These are phyloP conservation scores for Leptinotarsa haldemani DNA, from an alignment of 2,888 invertebrate genomes.

Conservation along the genomic window DNA sequence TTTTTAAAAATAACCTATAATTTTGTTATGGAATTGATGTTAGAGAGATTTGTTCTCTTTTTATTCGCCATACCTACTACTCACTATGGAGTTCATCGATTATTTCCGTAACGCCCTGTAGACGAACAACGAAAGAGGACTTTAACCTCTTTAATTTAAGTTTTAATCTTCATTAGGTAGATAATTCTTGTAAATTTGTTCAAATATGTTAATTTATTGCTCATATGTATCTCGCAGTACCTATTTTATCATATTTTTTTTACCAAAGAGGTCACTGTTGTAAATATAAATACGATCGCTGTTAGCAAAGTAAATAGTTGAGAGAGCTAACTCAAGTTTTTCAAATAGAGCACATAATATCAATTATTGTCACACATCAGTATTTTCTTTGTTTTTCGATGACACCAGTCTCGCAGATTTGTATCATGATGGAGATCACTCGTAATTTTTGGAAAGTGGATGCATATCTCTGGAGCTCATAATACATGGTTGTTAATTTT, in stretches of 20 bases:
- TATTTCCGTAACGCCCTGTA: conserved; percentile 27
- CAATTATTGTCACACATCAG: conserved; percentile 60
- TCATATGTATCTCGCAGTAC: conserved; percentile 59
- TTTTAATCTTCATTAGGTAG: conserved; percentile 50
- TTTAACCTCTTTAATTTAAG: conserved; percentile 42
- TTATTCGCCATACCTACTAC: background rate
- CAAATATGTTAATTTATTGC: conserved; percentile 58
- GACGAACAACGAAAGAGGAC: conserved; percentile 57
- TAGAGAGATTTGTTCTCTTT: conserved; percentile 28
- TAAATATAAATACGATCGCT: conserved; percentile 57
- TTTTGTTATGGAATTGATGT: background rate
- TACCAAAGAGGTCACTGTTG: conserved; percentile 63
- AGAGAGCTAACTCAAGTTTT: conserved; percentile 55
- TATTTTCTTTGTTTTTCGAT: conserved; percentile 52
- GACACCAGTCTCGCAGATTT: conserved; percentile 17
- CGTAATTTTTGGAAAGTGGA: conserved; percentile 9
- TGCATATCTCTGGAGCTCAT: conserved; percentile 10
- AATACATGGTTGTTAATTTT: background rate
- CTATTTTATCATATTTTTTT: conserved; percentile 61
- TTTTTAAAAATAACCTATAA: background rate
- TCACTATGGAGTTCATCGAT: background rate
- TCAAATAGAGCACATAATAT: conserved; percentile 60
- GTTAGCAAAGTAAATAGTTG: conserved; percentile 52
- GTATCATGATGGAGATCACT: background rate
- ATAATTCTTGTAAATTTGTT: conserved; percentile 54